Evolutionary conservation across 2,113 vertebrate species (phyloP).

Genomic region (Gambusia affinis): DNA sequence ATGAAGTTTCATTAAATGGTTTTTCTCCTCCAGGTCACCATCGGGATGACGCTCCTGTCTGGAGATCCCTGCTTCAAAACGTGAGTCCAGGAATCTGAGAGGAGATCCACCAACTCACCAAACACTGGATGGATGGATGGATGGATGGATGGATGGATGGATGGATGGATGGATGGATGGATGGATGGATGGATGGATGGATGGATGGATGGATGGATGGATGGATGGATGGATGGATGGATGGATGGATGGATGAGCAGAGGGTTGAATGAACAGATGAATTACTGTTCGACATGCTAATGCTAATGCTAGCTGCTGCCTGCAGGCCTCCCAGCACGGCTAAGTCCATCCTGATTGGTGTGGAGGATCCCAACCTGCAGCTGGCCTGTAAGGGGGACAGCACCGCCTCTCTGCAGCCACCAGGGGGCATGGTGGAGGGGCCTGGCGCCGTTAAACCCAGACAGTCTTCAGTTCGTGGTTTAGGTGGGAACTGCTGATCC

Average conservation of each 20-base stretch:
- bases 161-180: too few species aligned
- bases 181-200: too few species aligned
- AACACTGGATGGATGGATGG: too few species aligned
- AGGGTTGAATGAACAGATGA: too few species aligned
- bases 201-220: too few species aligned
- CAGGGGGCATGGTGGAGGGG: slow-evolving; percentile 56
- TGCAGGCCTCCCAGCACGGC: slow-evolving; percentile 83
- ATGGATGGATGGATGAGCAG: too few species aligned
- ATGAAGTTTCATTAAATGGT: neutral
- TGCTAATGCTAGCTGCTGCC: neutral
- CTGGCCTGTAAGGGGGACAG: slow-evolving; percentile 94
- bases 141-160: too few species aligned
- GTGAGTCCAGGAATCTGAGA: slow-evolving; percentile 76
- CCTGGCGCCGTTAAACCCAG: slow-evolving; percentile 24
- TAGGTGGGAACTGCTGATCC: slow-evolving; percentile 34
- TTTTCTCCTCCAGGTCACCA: slow-evolving; percentile 84
- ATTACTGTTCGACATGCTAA: neutral
- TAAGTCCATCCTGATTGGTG: slow-evolving; percentile 87
- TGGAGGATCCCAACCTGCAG: slow-evolving; percentile 90
- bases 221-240: too few species aligned
- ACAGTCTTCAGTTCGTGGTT: slow-evolving; percentile 48
- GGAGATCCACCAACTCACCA: neutral
- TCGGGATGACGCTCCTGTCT: slow-evolving; percentile 94
- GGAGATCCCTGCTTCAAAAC: slow-evolving; percentile 98
- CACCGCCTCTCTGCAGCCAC: slow-evolving; percentile 67